These are phyloP conservation scores for Dicerorhinus sumatrensis DNA, from an alignment of 2,113 vertebrate genomes.

Conservation along the genomic window DNA sequence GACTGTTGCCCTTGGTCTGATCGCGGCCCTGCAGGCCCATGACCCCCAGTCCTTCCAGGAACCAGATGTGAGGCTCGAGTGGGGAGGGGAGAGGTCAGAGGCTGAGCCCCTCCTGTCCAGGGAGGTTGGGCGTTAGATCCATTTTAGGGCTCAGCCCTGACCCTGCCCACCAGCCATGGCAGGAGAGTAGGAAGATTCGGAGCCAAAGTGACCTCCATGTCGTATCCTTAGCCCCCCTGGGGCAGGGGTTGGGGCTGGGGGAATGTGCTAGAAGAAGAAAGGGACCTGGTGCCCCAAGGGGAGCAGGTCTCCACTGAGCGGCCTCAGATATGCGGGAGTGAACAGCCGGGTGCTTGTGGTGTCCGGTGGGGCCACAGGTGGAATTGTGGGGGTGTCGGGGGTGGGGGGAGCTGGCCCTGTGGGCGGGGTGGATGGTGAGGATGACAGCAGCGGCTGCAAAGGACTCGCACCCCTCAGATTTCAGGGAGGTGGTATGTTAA, in stretches of 20 bases:
- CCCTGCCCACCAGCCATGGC: not conserved
- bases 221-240: fast-evolving
- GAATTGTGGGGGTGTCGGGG: too few species aligned
- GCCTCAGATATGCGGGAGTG: not conserved
- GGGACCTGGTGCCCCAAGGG: not conserved
- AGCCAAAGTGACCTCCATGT: not conserved
- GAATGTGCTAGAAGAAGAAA: not conserved
- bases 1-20: not conserved
- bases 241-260: not conserved
- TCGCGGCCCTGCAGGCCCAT: not conserved
- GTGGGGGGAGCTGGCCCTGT: fast-evolving
- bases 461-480: not conserved
- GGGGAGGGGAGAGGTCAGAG: not conserved
- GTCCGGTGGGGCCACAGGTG: too few species aligned
- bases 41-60: not conserved
- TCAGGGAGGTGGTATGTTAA: not conserved
- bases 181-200: not conserved
- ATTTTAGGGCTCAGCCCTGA: not conserved
- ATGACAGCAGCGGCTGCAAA: not conserved
- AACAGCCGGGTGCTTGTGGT: not conserved
- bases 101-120: not conserved
- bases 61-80: not conserved
- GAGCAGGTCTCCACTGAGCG: not conserved
- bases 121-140: not conserved
- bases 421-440: not conserved